Conservation (phyloP, 2,113 vertebrate species). For the Apodemus speciosus region DNA sequence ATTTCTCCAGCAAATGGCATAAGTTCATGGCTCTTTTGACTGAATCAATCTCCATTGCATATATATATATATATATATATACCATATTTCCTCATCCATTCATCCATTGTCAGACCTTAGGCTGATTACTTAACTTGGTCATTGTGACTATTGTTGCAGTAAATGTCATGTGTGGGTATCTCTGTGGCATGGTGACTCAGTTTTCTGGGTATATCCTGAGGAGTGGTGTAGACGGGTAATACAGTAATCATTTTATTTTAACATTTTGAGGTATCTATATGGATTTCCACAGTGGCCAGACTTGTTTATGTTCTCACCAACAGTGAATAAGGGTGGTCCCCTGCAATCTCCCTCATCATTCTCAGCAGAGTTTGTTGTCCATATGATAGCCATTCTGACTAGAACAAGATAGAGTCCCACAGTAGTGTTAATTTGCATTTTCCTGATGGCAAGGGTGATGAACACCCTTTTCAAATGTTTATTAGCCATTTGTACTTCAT, state of each 20-base stretch:
- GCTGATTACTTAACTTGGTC: not conserved
- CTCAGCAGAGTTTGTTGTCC: not conserved
- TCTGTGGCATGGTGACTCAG: not conserved
- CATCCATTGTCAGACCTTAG: not conserved
- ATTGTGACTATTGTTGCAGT: not conserved
- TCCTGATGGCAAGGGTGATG: not conserved
- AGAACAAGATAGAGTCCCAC: not conserved
- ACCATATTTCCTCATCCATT: not conserved
- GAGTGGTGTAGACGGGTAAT: not conserved
- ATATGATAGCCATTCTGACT: not conserved
- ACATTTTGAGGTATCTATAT: not conserved
- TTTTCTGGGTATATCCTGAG: not conserved
- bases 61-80: no score
- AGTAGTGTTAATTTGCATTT: not conserved
- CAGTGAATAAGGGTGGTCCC: not conserved
- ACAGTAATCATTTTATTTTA: not conserved
- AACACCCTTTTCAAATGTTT: not conserved
- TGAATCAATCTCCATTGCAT: not conserved
- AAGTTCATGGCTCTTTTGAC: not conserved
- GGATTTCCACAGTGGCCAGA: not conserved
- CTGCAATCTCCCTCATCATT: no score
- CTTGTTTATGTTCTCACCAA: not conserved
- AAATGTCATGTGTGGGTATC: not conserved
- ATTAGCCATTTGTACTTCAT: not conserved
- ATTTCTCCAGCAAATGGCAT: not conserved